Base-by-base conservation (phyloP, 2,888 invertebrate genomes). In the Tetanocera ferruginea region DNA sequence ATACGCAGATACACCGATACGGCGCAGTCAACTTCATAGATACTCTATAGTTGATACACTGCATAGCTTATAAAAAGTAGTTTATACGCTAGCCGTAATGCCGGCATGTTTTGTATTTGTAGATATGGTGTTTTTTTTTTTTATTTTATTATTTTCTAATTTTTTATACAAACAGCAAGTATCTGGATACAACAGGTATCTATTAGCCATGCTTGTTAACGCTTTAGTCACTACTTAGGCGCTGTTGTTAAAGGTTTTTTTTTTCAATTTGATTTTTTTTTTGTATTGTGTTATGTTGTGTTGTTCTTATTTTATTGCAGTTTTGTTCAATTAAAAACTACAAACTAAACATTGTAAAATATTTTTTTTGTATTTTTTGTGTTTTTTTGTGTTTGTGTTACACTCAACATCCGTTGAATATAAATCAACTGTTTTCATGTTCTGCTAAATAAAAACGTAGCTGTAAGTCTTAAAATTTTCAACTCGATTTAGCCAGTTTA, bases 321-420 rank as follows among this genome's bases (percentile, higher is more conserved):
- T 60, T 69, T 60, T 60, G 57, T 11, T 64, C 31, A 74, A 74
- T 74, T 64, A 19, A 66, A 51, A 9, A 28, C 19, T 37, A 57
- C 72, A 17, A 37, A 31, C 55, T 31, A 25, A 51, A 69, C n/a
- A 70, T 70, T 70, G 31, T 67, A 43, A 19, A 11, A n/a, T n/a
- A n/a, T n/a, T n/a, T n/a, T n/a, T n/a, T n/a, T n/a, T 25, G 3
- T 23, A 67, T 19, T 14, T 34, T 43, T 37, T n/a, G 4, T 66
- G 17, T 31, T n/a, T 28, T 52, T 70, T 28, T 70, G 23, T 25
- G 43, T 69, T 8, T 28, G 69, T 14, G n/a, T 52, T 70, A 70
- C 49, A 17, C 5, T 52, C 23, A 70, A 70, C 70, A 70, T 70
- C 70, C 52, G 70, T 52, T 23, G 17, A 31, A 23, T 43, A 52